Conservation (phyloP, 2,888 invertebrate genomes). For the Microctonus brassicae region DNA sequence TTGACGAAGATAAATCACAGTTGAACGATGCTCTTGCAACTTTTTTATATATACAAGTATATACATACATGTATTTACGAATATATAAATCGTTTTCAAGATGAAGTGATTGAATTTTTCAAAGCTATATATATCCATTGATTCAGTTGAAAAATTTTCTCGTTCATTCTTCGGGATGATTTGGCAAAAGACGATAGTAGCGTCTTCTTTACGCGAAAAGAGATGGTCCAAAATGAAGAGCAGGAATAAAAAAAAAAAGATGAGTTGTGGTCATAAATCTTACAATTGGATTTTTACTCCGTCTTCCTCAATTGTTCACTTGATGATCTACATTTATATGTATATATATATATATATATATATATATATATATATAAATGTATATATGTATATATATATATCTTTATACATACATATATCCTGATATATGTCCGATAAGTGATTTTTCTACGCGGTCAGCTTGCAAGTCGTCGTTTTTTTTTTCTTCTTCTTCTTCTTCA, state of each 20-base stretch:
- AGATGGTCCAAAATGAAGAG: constrained; percentile 4
- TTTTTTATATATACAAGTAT: not conserved
- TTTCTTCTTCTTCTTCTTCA: not conserved
- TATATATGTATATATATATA: not conserved
- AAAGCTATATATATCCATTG: not conserved
- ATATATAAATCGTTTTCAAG: not conserved
- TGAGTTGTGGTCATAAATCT: constrained; percentile 49
- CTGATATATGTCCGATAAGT: constrained; percentile 12
- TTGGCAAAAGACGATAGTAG: constrained; percentile 6
- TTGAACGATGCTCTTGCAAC: not conserved
- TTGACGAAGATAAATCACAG: not conserved
- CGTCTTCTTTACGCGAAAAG: constrained; percentile 30
- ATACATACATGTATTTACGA: too few relatives aligned
- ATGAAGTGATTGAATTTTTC: constrained; percentile 19
- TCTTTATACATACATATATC: too few relatives aligned
- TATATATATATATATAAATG: too few relatives aligned
- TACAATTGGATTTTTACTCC: constrained; percentile 48
- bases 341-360: too few relatives aligned
- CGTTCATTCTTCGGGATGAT: constrained; percentile 8
- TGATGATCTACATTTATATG: too few relatives aligned
- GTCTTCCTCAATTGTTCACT: constrained; percentile 21
- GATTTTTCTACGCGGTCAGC: constrained; percentile 9
- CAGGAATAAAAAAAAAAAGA: constrained; percentile 12
- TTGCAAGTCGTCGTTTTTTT: not conserved
- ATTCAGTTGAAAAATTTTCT: not conserved